phyloP scores from a whole-genome alignment of 2,113 vertebrate genomes.

The Choloepus hoffmanni region DNA sequence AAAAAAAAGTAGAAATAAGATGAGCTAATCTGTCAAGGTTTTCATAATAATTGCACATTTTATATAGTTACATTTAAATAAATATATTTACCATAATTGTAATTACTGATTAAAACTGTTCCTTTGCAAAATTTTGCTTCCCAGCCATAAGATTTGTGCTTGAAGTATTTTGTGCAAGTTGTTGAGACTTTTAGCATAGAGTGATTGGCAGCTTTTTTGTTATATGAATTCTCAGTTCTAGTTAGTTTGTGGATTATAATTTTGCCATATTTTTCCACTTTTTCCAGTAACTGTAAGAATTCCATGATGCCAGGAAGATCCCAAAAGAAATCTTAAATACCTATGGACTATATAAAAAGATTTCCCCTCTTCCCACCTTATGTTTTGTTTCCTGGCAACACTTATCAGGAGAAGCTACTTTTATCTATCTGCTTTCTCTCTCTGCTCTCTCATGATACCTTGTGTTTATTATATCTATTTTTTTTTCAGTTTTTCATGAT shows the following conservation, averaged over 20 bases:
- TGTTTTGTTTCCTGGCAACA: conserved; percentile 15
- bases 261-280: not conserved
- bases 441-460: not conserved
- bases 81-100: not conserved
- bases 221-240: conserved; percentile 42
- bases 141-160: not conserved
- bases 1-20: conserved; percentile 34
- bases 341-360: not conserved
- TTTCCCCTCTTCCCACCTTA: not conserved
- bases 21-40: not conserved
- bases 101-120: conserved; percentile 17
- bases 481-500: conserved; percentile 7
- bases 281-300: not conserved
- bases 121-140: not conserved
- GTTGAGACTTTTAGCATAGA: not conserved
- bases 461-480: not conserved
- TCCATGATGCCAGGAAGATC: not conserved
- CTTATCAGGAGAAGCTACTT: not conserved
- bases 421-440: not conserved
- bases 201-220: not conserved
- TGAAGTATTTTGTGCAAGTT: conserved; percentile 1
- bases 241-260: conserved; percentile 19
- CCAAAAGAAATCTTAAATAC: conserved; percentile 23
- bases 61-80: not conserved
- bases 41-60: conserved; percentile 8